Base-by-base conservation (phyloP, 2,113 vertebrate genomes). In the Hippocampus mohnikei region DNA sequence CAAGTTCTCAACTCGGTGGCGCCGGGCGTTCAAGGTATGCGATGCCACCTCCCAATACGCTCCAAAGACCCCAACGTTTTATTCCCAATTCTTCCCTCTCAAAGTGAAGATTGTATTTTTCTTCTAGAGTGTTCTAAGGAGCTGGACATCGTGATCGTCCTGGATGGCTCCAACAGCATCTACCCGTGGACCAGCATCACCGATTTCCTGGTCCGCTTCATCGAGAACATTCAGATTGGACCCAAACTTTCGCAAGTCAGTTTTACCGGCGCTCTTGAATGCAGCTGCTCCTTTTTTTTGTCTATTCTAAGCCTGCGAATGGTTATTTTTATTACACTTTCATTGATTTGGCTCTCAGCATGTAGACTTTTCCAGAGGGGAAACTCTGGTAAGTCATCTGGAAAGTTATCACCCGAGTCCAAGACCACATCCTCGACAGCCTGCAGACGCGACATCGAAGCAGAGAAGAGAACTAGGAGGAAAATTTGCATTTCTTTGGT, bases 111-210 rank as follows among this genome's bases (percentile, higher is more conserved):
- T 21, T 21, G 11, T 20, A 33, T 52, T 67, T 75, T 21, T 87
- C 6, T 92, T 93, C 9, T 88, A 99, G 97, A 92, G 5, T 99
- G 97, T 82, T 87, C 87, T 25, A 94, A 92, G 50, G 93, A 95
- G 53, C 64, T 99, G 87, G 97, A 98, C 65, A 95, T 98, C 0
- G 93, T 98, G 72, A 94, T 98, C 2, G 95, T 99, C 25, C 91
- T 99, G 6, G 97, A 98, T 71, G 97, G 97, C 3, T 98, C 97
- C 18, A 98, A 99, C 88, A 98, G 97, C 59, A 98, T 99, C 86
- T 98, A 95, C 71, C 96, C 96, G 2, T 99, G 97, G 97, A 46
- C 81, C 0, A 94, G 92, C 50, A 95, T 99, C 70, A 93, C 83
- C 0, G 83, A 79, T 0, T 99, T 99, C 79, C 89, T 98, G 72